These are phyloP conservation scores for Tachysurus vachellii DNA, from an alignment of 2,113 vertebrate species.

Conservation along the genomic window DNA sequence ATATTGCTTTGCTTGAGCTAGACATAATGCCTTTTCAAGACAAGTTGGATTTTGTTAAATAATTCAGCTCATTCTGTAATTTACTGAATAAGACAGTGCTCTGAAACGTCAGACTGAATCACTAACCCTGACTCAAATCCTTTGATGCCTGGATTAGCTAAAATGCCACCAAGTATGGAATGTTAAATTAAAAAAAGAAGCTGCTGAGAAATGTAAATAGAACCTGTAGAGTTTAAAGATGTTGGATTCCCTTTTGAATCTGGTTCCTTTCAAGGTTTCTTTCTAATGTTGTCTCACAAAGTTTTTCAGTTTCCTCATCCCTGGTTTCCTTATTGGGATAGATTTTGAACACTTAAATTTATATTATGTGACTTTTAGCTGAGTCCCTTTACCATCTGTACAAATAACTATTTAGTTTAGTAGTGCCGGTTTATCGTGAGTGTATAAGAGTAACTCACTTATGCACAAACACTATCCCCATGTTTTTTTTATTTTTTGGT, in stretches of 20 bases:
- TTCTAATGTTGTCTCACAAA: background rate
- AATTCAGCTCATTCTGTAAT: background rate
- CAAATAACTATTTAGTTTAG: background rate
- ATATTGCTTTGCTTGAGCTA: background rate
- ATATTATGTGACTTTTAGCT: background rate
- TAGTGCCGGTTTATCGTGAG: background rate
- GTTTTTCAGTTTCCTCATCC: background rate
- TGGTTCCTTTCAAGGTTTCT: background rate
- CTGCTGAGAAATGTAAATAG: background rate
- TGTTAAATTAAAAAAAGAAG: background rate
- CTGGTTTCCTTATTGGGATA: background rate
- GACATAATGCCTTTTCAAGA: background rate
- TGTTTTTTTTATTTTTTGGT: background rate
- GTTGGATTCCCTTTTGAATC: background rate
- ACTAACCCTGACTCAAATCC: background rate
- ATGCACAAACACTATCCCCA: background rate
- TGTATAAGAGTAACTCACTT: background rate
- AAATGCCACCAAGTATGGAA: background rate
- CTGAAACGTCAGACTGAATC: constrained; percentile 26
- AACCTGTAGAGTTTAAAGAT: background rate
- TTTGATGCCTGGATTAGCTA: background rate
- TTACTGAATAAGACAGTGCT: background rate
- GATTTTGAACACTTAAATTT: background rate
- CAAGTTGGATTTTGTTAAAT: background rate
- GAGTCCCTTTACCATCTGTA: background rate